Percentiles rank a stretch among this genome's conserved stretches.
phyloP scores from a whole-genome alignment of 2,888 invertebrate species.

The Operophtera brumata region DNA sequence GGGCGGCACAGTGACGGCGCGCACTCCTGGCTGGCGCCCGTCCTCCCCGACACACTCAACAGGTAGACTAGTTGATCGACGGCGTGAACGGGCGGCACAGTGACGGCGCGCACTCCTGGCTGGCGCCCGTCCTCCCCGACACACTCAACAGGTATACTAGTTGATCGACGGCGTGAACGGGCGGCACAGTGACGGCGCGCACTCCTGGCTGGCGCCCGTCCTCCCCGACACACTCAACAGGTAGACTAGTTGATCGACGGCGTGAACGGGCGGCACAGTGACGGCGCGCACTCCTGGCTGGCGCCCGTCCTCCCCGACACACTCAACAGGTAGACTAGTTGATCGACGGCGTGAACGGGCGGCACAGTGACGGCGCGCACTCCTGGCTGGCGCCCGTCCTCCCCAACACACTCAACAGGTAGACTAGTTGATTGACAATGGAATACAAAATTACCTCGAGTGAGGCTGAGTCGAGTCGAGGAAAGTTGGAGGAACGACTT shows the following conservation, averaged over 20 bases:
- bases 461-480: too few species aligned
- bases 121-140: constrained; percentile 47
- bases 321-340: constrained; percentile 81
- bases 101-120: constrained; percentile 80
- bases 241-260: constrained; percentile 87
- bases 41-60: constrained; percentile 50
- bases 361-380: constrained; percentile 79
- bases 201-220: constrained; percentile 52
- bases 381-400: constrained; percentile 50
- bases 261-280: constrained; percentile 67
- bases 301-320: constrained; percentile 50
- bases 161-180: constrained; percentile 85
- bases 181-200: constrained; percentile 78
- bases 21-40: constrained; percentile 60
- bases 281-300: constrained; percentile 78
- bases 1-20: constrained; percentile 75
- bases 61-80: constrained; percentile 85
- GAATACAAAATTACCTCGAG: too few species aligned
- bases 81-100: constrained; percentile 74
- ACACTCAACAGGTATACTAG: constrained; percentile 77
- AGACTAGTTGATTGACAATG: too few species aligned
- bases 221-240: constrained; percentile 52
- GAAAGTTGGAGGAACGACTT: too few species aligned
- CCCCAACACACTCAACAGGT: constrained; percentile 57
- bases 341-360: constrained; percentile 83